Evolutionary conservation across 2,888 invertebrate species (phyloP).

Genomic region (Halocaridina rubra): DNA sequence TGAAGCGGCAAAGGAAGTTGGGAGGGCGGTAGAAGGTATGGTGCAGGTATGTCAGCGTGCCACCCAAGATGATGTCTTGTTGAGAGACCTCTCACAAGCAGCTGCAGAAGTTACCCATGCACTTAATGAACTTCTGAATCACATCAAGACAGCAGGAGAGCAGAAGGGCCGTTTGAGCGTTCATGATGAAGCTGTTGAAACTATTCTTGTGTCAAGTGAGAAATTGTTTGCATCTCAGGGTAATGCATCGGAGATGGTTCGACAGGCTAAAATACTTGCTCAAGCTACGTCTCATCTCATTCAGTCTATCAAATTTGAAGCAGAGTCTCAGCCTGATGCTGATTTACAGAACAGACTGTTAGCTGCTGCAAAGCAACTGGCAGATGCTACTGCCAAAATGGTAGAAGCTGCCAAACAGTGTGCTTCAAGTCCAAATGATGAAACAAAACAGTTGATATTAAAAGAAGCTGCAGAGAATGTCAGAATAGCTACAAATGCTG

Average conservation of each 20-base stretch:
- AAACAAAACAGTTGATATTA: slow-evolving; percentile 78
- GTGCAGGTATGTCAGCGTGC: slow-evolving; percentile 84
- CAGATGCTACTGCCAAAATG: slow-evolving; percentile 96
- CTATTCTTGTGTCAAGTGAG: slow-evolving; percentile 90
- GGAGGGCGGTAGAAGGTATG: slow-evolving; percentile 89
- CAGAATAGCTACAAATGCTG: slow-evolving; percentile 85
- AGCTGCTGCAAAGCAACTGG: slow-evolving; percentile 91
- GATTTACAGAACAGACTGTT: slow-evolving; percentile 90
- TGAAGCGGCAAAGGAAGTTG: slow-evolving; percentile 92
- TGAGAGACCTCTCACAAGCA: slow-evolving; percentile 80
- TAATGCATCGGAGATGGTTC: slow-evolving; percentile 93
- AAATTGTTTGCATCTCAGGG: slow-evolving; percentile 85
- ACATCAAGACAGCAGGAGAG: slow-evolving; percentile 76
- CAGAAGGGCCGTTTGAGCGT: slow-evolving; percentile 64
- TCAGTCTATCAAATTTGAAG: slow-evolving; percentile 84
- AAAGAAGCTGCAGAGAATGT: slow-evolving; percentile 92
- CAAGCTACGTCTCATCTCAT: slow-evolving; percentile 95
- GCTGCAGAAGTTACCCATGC: slow-evolving; percentile 90
- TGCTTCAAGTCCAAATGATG: slow-evolving; percentile 85
- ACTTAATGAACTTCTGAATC: slow-evolving; percentile 87
- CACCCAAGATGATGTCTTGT: slow-evolving; percentile 73
- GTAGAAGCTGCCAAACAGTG: slow-evolving; percentile 96
- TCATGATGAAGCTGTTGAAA: slow-evolving; percentile 88
- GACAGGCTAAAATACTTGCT: slow-evolving; percentile 89
- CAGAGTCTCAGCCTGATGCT: slow-evolving; percentile 74